Percentiles rank a stretch among this genome's conserved stretches.
These are phyloP conservation scores for Sparidentex hasta DNA, from an alignment of 2,797 vertebrate genomes.

Conservation along the genomic window DNA sequence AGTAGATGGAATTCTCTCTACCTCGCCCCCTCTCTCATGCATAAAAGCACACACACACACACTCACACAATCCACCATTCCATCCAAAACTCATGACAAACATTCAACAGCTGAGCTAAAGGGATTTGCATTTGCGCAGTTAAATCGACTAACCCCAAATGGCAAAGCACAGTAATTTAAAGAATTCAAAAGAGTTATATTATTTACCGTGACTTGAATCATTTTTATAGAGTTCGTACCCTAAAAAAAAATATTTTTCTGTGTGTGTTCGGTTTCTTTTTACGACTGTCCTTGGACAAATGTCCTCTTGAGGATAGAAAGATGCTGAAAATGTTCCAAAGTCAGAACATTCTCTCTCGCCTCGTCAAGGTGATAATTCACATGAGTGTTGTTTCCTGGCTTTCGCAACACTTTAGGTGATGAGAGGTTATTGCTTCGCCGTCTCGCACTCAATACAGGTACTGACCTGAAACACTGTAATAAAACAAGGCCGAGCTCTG, in stretches of 20 bases:
- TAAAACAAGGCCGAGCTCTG: conserved; percentile 30
- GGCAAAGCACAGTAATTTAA: neutral
- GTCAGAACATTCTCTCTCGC: conserved; percentile 5
- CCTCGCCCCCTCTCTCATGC: neutral
- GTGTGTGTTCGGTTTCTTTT: neutral
- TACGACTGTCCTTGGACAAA: neutral
- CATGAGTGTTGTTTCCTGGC: conserved; percentile 23
- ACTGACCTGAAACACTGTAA: conserved; percentile 35
- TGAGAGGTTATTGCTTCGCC: conserved; percentile 51
- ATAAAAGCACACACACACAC: neutral
- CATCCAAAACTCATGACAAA: conserved; percentile 13
- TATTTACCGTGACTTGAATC: neutral
- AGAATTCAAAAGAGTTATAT: neutral
- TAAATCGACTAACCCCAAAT: neutral
- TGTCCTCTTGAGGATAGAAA: conserved; percentile 1
- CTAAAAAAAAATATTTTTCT: neutral
- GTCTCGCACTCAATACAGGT: conserved; percentile 29
- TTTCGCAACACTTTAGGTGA: conserved; percentile 33
- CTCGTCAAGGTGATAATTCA: conserved; percentile 29
- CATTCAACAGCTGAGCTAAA: conserved; percentile 31
- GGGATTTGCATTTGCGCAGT: conserved; percentile 24
- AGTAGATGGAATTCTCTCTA: conserved; percentile 50
- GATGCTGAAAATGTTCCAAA: conserved; percentile 2
- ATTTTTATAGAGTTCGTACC: neutral
- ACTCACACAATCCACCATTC: neutral